phyloP scores from a whole-genome alignment of 2,888 invertebrate species.

The Metopia argyrocephala region DNA sequence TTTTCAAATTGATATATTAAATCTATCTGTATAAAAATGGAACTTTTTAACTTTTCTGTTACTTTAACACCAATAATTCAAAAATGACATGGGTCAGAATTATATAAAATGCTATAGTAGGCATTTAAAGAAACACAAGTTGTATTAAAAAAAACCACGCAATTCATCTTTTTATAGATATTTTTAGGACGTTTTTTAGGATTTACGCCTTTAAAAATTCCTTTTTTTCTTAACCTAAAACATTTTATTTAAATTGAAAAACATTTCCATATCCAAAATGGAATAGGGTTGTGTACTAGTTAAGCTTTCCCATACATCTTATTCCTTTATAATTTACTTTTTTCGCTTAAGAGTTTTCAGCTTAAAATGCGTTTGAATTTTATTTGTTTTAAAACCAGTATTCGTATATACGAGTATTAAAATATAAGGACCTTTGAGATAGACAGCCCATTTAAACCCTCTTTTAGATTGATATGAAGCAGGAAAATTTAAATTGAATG shows the following conservation, averaged over 20 bases:
- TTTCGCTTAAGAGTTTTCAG: not conserved
- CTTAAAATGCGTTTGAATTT: not conserved
- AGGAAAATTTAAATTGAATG: not conserved
- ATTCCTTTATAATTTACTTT: not conserved
- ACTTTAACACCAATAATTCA: not conserved
- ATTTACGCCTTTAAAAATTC: not conserved
- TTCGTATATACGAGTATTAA: not conserved
- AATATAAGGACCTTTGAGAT: not conserved
- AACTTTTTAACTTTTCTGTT: not conserved
- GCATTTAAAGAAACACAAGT: conserved; percentile 9
- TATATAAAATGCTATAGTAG: conserved; percentile 13
- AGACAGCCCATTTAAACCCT: not conserved
- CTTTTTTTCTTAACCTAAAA: not conserved
- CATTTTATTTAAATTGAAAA: not conserved
- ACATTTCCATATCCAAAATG: not conserved
- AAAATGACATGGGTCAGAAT: conserved; percentile 3
- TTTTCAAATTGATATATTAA: too few species aligned
- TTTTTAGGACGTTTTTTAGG: not conserved
- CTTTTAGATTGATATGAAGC: not conserved
- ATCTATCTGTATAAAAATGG: too few species aligned
- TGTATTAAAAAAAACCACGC: not conserved
- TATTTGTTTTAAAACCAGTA: not conserved
- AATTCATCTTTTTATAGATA: not conserved
- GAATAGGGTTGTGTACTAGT: not conserved
- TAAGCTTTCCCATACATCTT: not conserved